Conservation (phyloP, 1,140 invertebrate species). For the Drosophila malerkotliana region DNA sequence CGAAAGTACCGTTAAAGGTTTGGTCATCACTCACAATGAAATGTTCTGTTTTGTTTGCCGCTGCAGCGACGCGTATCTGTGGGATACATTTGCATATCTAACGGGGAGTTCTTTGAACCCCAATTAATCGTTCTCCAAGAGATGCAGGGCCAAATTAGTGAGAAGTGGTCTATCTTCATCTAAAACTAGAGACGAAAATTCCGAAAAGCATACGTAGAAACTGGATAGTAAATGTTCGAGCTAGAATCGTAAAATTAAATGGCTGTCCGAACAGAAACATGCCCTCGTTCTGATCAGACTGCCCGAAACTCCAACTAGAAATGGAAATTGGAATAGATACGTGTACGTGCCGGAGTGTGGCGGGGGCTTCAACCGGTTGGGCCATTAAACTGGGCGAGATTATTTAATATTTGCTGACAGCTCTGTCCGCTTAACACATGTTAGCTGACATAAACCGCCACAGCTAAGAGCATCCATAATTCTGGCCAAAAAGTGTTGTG, state of each 20-base stretch:
- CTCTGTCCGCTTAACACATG: slow-evolving; percentile 39
- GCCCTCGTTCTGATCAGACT: slow-evolving; percentile 39
- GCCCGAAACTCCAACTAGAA: slow-evolving; percentile 14
- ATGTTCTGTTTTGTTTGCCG: slow-evolving; percentile 31
- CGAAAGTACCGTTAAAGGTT: slow-evolving; percentile 64
- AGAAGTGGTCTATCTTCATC: slow-evolving; percentile 18
- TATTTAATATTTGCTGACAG: slow-evolving; percentile 46
- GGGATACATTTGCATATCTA: slow-evolving; percentile 75
- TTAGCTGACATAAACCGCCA: slow-evolving; percentile 43
- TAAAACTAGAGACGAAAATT: neutral
- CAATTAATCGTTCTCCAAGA: slow-evolving; percentile 27
- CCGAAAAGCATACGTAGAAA: slow-evolving; percentile 7
- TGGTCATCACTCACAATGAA: slow-evolving; percentile 43
- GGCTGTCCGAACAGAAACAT: slow-evolving; percentile 19
- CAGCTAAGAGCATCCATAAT: slow-evolving; percentile 35
- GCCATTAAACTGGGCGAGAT: slow-evolving; percentile 24
- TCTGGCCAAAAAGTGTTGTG: slow-evolving; percentile 14
- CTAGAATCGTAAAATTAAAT: slow-evolving; percentile 34
- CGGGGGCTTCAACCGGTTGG: slow-evolving; percentile 48
- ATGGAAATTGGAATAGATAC: slow-evolving; percentile 24
- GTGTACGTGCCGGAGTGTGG: neutral
- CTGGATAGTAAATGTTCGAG: slow-evolving; percentile 28
- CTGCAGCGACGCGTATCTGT: slow-evolving; percentile 68
- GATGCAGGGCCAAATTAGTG: slow-evolving; percentile 34
- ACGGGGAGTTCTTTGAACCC: slow-evolving; percentile 69